These are phyloP conservation scores for Platycheirus albimanus DNA, from an alignment of 2,888 invertebrate genomes.

Conservation along the genomic window DNA sequence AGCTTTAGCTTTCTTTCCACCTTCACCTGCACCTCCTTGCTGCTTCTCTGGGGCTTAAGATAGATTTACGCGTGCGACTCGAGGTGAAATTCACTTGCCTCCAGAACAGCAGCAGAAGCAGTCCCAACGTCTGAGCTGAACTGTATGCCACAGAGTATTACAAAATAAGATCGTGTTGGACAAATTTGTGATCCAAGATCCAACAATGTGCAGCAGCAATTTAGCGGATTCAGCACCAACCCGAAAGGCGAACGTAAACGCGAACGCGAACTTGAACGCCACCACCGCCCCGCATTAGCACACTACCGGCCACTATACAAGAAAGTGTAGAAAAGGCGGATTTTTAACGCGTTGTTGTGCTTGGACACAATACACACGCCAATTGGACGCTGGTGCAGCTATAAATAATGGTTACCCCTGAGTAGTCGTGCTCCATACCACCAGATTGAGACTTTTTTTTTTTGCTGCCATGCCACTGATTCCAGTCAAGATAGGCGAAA, in stretches of 20 bases:
- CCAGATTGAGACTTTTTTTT: slow-evolving; percentile 18
- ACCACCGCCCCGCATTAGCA: slow-evolving; percentile 3
- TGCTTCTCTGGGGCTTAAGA: background rate
- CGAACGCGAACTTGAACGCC: no score
- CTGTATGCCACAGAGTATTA: slow-evolving; percentile 32
- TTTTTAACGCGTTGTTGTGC: slow-evolving; percentile 52
- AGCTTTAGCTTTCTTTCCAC: slow-evolving; percentile 37
- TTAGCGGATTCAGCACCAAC: slow-evolving; percentile 2
- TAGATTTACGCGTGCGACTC: slow-evolving; percentile 3
- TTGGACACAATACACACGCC: slow-evolving; percentile 58
- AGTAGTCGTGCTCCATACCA: slow-evolving; percentile 1
- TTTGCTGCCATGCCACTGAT: slow-evolving; percentile 35
- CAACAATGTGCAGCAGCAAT: slow-evolving; percentile 44
- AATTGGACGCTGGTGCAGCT: slow-evolving; percentile 54
- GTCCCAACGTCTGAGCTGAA: slow-evolving; percentile 45
- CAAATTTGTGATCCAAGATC: slow-evolving; percentile 68
- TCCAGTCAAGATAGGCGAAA: slow-evolving; percentile 58
- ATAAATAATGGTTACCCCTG: slow-evolving; percentile 25
- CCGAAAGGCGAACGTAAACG: no score
- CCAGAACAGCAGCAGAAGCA: slow-evolving; percentile 56
- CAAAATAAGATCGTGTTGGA: slow-evolving; percentile 72
- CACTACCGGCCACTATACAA: slow-evolving; percentile 4
- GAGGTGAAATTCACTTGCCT: slow-evolving; percentile 70
- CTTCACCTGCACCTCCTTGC: background rate
- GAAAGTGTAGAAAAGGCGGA: slow-evolving; percentile 66